A percentile compares a stretch with the other conserved stretches of the same genome.
Evolutionary conservation across 2,113 vertebrate species (phyloP).

Genomic region (Gymnarchus niloticus): DNA sequence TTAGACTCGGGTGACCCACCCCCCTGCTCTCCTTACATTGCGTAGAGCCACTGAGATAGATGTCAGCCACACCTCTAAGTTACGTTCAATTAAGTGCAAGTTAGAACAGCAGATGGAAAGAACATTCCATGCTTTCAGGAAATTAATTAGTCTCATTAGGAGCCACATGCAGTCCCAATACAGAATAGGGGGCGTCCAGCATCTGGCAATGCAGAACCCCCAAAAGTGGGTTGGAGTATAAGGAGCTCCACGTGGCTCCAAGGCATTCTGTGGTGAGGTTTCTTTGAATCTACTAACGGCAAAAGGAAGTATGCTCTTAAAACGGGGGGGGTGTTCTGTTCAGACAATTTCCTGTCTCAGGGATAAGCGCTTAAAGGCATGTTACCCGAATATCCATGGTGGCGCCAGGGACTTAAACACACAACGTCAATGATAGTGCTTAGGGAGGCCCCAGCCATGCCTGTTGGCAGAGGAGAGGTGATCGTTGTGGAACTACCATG

Average conservation of each 20-base stretch:
- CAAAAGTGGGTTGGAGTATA: background rate
- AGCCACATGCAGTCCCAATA: background rate
- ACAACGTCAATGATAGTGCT: too few relatives aligned
- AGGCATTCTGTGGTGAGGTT: background rate
- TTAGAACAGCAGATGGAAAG: conserved; percentile 14
- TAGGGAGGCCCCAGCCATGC: too few relatives aligned
- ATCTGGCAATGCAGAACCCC: background rate
- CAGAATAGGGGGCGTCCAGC: background rate
- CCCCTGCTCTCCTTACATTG: background rate
- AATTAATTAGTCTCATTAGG: conserved; percentile 6
- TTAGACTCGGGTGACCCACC: background rate
- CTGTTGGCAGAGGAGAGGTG: too few relatives aligned
- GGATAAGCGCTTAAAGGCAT: too few relatives aligned
- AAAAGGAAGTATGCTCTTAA: background rate
- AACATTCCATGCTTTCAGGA: background rate
- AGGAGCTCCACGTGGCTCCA: background rate
- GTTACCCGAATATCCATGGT: too few relatives aligned
- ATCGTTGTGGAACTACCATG: background rate
- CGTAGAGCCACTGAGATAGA: background rate
- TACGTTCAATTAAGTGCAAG: background rate
- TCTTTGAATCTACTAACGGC: background rate
- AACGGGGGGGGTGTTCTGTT: too few relatives aligned
- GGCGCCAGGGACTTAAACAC: too few relatives aligned
- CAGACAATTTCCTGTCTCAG: too few relatives aligned
- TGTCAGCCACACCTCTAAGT: conserved; percentile 5